These are phyloP conservation scores for Neosalanx taihuensis DNA, from an alignment of 2,797 vertebrate genomes.

Conservation along the genomic window DNA sequence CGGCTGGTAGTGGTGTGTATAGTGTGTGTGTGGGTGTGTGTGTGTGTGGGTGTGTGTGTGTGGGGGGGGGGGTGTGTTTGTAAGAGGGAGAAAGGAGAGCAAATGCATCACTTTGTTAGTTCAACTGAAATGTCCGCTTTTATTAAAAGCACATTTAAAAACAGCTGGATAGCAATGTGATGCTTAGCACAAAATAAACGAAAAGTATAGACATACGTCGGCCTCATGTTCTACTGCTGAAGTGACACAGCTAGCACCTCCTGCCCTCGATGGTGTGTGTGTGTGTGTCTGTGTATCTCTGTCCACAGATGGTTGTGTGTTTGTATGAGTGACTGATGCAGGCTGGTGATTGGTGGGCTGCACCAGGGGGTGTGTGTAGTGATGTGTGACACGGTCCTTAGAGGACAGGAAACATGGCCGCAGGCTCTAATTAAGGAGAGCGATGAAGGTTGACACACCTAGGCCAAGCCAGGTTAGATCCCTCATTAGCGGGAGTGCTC, in stretches of 20 bases:
- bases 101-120: too few relatives aligned
- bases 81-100: too few relatives aligned
- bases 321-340: slow-evolving; percentile 8
- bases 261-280: not conserved
- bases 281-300: not conserved
- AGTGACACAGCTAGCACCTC: too few relatives aligned
- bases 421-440: slow-evolving; percentile 54
- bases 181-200: too few relatives aligned
- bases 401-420: not conserved
- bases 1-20: too few relatives aligned
- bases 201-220: too few relatives aligned
- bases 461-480: slow-evolving; percentile 40
- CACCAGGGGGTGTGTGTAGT: not conserved
- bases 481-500: slow-evolving; percentile 49
- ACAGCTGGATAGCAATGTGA: too few relatives aligned
- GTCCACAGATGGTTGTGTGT: not conserved
- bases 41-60: slow-evolving; percentile 4
- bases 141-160: too few relatives aligned
- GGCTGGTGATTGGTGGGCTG: not conserved
- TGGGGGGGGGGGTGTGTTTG: too few relatives aligned
- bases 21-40: not conserved
- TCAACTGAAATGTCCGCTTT: too few relatives aligned
- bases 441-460: slow-evolving; percentile 56
- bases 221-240: too few relatives aligned
- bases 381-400: slow-evolving; percentile 2